Percentiles rank a stretch among this genome's conserved stretches.
Conservation (phyloP, 2,888 invertebrate species). For the Heliothis peltigera region DNA sequence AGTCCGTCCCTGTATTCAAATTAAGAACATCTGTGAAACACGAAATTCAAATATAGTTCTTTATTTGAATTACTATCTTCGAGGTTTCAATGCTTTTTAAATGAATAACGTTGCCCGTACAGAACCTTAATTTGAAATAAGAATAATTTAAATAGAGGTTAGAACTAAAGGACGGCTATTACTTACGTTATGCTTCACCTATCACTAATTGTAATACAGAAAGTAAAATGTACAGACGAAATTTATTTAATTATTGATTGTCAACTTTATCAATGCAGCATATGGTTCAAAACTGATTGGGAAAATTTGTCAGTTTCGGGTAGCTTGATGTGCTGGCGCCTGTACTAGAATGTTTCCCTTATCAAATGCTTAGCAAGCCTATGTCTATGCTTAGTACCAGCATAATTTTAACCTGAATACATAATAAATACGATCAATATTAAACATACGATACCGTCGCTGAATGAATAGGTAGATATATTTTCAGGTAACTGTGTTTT, state of each 20-base stretch:
- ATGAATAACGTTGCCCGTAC: background rate
- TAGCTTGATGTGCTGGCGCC: no score
- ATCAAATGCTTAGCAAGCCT: slow-evolving; percentile 41
- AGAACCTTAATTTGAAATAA: slow-evolving; percentile 1
- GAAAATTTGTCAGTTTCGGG: no score
- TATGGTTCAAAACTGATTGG: no score
- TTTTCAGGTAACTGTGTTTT: background rate
- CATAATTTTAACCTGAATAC: slow-evolving; percentile 15
- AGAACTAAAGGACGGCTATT: no score
- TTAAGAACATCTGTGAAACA: background rate
- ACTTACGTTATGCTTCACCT: no score
- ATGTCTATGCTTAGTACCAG: no score
- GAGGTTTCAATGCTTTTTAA: background rate
- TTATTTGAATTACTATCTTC: background rate
- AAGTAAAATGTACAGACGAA: no score
- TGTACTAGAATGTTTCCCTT: slow-evolving; percentile 5
- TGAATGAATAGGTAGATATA: background rate
- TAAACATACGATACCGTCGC: background rate
- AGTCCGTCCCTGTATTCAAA: background rate
- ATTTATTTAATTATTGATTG: no score
- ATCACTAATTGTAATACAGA: no score
- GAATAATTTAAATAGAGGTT: background rate
- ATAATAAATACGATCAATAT: slow-evolving; percentile 35
- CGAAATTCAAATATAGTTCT: background rate
- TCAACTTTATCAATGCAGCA: no score